Evolutionary conservation across 2,797 vertebrate species (phyloP), one percentile per base, ranked within the genome.

Genomic region (Leuciscus waleckii): DNA sequence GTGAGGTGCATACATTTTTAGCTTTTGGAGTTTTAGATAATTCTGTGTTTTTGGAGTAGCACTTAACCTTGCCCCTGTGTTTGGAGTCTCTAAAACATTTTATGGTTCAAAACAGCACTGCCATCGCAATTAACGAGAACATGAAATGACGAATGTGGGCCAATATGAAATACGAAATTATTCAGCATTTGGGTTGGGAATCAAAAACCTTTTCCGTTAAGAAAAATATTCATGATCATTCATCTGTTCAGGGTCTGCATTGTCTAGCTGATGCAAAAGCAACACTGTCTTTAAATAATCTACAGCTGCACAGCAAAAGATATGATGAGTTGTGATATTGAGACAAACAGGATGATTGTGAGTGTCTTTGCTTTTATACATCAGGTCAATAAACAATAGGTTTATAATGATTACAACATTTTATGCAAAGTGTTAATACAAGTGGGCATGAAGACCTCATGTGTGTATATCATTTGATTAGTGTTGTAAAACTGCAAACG

Each of bases 21-120:
- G 70, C 54, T 75, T 83, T 35, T 77, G 63, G 10, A 56, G 35
- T 69, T 84, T 83, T 43, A 43, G 35, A 56, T 56, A 56, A 69
- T 46, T 83, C 63, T 17, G 65, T 84, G 35, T 68, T 77, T 13
- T 58, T 70, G 19, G 35, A 68, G 35, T 23, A 70, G 65, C 82
- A 58, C 74, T 78, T 77, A 84, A 76, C 61, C 35, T 68, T 4
- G 35, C 14, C 61, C 71, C 26, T 54, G 43, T 56, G 73, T 83
- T 83, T 68, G 58, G 61, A 76, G 61, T 46, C 14, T 65, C 7
- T 19, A 9, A 16, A 39, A 43, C 21, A 23, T 51, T 41, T 77
- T 23, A 16, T 56, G 32, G 11, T 29, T n/a, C 77, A 54, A 83
- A 68, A 63, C 43, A 43, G 63, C 23, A 32, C 46, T 69, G 37